These are phyloP conservation scores for Lampris megalopsis DNA, from an alignment of 2,113 vertebrate species.

Conservation along the genomic window DNA sequence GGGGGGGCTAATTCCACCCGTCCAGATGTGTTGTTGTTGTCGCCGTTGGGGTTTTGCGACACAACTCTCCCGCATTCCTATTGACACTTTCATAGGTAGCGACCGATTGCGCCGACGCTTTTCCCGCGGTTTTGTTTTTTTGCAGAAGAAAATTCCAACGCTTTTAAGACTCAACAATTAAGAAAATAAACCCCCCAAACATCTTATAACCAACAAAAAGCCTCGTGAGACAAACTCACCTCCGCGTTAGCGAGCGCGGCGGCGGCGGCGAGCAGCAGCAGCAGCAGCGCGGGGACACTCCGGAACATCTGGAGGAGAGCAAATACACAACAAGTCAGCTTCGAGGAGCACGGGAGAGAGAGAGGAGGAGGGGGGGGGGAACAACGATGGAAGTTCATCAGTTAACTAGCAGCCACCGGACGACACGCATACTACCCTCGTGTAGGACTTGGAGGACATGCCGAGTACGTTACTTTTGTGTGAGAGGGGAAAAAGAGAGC, in stretches of 20 bases:
- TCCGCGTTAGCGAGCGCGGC: slow-evolving; percentile 67
- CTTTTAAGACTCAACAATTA: too few species aligned
- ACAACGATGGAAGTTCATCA: slow-evolving; percentile 10
- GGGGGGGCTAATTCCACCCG: background rate
- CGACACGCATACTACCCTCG: too few species aligned
- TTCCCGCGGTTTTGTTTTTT: too few species aligned
- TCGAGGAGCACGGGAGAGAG: slow-evolving; percentile 2
- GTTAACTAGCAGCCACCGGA: background rate
- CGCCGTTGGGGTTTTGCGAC: background rate
- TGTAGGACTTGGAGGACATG: slow-evolving; percentile 12
- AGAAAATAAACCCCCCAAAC: too few species aligned
- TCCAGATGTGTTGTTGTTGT: slow-evolving; percentile 50
- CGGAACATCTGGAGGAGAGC: slow-evolving; percentile 79
- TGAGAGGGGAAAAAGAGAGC: too few species aligned
- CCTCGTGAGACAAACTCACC: slow-evolving; percentile 69
- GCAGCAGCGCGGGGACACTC: slow-evolving; percentile 70
- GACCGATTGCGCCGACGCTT: background rate
- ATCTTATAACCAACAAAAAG: background rate
- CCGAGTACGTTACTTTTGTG: background rate
- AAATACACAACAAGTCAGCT: slow-evolving; percentile 32
- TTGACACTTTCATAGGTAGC: background rate
- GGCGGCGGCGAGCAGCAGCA: slow-evolving; percentile 65
- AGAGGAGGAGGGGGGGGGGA: too few species aligned
- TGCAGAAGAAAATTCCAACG: too few species aligned
- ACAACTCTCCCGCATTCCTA: slow-evolving; percentile 5